phyloP scores from a whole-genome alignment of 2,888 invertebrate species.

The Allacma fusca region DNA sequence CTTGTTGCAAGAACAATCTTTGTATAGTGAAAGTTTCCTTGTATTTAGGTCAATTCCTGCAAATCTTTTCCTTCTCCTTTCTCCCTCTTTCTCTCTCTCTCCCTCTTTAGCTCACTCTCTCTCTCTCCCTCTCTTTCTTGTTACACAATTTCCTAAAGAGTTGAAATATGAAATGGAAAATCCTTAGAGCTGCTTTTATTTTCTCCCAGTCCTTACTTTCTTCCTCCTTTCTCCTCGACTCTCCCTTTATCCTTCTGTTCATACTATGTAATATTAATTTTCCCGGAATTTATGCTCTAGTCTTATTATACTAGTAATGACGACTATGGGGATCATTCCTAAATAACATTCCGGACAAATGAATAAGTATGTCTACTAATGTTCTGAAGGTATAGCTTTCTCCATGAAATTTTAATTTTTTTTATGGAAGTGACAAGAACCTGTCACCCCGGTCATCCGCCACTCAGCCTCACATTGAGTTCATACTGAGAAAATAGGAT shows the following conservation, averaged over 20 bases:
- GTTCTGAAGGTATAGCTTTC: too few relatives aligned
- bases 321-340: too few relatives aligned
- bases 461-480: too few relatives aligned
- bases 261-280: too few relatives aligned
- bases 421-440: too few relatives aligned
- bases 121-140: not conserved
- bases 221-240: not conserved
- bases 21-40: constrained; percentile 26
- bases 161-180: not conserved
- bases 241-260: too few relatives aligned
- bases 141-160: not conserved
- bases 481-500: not conserved
- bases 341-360: too few relatives aligned
- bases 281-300: too few relatives aligned
- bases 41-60: constrained; percentile 27
- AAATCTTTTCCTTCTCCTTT: not conserved
- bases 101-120: not conserved
- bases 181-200: not conserved
- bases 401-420: too few relatives aligned
- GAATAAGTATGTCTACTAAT: too few relatives aligned
- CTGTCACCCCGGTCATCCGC: too few relatives aligned
- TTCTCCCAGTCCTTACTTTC: not conserved
- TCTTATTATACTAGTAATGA: too few relatives aligned
- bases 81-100: not conserved
- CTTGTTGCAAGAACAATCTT: constrained; percentile 9